phyloP scores from a whole-genome alignment of 2,888 invertebrate genomes.

The Uloborus plumipes region DNA sequence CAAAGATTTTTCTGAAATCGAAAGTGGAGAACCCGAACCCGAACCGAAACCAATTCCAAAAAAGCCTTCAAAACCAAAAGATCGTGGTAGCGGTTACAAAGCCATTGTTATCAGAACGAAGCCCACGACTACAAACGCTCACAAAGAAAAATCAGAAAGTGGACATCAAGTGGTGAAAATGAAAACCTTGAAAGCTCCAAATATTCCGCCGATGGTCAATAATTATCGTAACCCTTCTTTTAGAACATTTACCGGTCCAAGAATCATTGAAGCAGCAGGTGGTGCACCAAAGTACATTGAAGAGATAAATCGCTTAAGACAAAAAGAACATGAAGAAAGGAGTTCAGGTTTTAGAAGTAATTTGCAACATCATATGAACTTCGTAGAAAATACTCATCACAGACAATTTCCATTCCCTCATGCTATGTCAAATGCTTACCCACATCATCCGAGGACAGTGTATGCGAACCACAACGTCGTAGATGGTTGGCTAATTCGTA shows the following conservation, averaged over 20 bases:
- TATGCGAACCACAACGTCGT: too few relatives aligned
- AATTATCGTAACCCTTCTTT: background rate
- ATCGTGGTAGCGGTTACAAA: background rate
- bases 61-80: background rate
- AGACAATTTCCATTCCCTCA: background rate
- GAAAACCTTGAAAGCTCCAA: background rate
- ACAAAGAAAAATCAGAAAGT: background rate
- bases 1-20: slow-evolving; percentile 44
- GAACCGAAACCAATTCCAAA: background rate
- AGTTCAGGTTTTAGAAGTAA: background rate
- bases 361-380: slow-evolving; percentile 13
- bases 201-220: slow-evolving; percentile 1
- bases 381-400: slow-evolving; percentile 10
- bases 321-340: background rate
- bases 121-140: background rate
- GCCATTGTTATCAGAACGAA: slow-evolving; percentile 51
- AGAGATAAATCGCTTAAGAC: slow-evolving; percentile 19
- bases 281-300: slow-evolving; percentile 39
- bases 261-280: slow-evolving; percentile 31
- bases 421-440: too few relatives aligned
- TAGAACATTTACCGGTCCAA: slow-evolving; percentile 11
- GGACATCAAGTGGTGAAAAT: background rate
- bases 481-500: slow-evolving; percentile 36
- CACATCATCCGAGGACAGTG: too few relatives aligned
- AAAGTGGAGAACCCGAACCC: background rate